phyloP scores from a whole-genome alignment of 2,797 vertebrate species.

The Cirrhinus molitorella region DNA sequence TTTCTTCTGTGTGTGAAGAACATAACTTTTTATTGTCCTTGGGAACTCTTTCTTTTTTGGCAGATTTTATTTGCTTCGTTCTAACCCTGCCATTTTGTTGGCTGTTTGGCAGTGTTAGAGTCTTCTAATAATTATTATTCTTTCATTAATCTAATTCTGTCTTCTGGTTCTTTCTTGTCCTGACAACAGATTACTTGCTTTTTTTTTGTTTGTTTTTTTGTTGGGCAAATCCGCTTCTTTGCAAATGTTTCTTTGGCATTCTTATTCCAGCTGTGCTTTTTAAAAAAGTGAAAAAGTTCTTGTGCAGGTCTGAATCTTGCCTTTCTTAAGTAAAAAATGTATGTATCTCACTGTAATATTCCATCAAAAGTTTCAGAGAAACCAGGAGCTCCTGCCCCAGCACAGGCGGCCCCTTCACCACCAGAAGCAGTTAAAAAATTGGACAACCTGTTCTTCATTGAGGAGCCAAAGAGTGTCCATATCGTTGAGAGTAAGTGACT shows the following conservation, averaged over 20 bases:
- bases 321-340: not conserved
- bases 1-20: slow-evolving; percentile 22
- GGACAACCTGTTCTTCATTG: slow-evolving; percentile 89
- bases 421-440: slow-evolving; percentile 78
- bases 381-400: slow-evolving; percentile 73
- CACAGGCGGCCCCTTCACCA: slow-evolving; percentile 81
- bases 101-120: not conserved
- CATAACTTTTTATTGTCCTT: not conserved
- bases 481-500: slow-evolving; percentile 89
- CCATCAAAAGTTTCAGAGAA: slow-evolving; percentile 82
- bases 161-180: not conserved
- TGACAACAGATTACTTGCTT: slow-evolving; percentile 6
- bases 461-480: slow-evolving; percentile 86
- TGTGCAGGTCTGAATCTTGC: slow-evolving; percentile 15
- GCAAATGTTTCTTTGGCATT: not conserved
- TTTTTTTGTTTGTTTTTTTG: slow-evolving; percentile 9
- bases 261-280: slow-evolving; percentile 18
- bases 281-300: not conserved
- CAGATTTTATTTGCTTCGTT: slow-evolving; percentile 8
- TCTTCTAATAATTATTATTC: not conserved
- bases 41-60: not conserved
- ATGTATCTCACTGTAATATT: slow-evolving; percentile 1
- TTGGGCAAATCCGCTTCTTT: not conserved
- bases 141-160: slow-evolving; percentile 14
- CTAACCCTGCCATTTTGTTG: not conserved